Conservation (phyloP, 1,140 invertebrate genomes). For the Schmidtea mediterranea region DNA sequence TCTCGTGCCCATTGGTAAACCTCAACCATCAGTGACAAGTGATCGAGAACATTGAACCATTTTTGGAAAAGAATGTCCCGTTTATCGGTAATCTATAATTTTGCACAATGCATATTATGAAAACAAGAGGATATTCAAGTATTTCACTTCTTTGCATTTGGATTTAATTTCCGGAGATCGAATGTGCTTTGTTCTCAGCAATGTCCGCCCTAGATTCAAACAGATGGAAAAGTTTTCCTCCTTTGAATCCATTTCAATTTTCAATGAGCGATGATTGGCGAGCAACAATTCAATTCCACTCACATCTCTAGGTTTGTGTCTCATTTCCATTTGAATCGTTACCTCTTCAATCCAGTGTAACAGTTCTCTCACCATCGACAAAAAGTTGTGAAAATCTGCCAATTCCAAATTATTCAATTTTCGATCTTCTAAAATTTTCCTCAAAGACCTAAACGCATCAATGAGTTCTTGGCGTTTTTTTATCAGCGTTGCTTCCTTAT, state of each 20-base stretch:
- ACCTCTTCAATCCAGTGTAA: conserved; percentile 93
- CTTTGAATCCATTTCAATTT: conserved; percentile 78
- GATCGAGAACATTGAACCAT: background rate
- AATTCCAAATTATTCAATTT: conserved; percentile 55
- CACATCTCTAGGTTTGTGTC: conserved; percentile 32
- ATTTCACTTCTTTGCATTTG: too few species aligned
- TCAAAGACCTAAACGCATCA: conserved; percentile 61
- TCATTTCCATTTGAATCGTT: conserved; percentile 59
- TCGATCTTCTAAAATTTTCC: conserved; percentile 49
- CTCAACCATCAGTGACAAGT: conserved; percentile 35
- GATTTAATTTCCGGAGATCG: too few species aligned
- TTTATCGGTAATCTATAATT: too few species aligned
- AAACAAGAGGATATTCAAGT: too few species aligned
- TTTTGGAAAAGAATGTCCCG: too few species aligned
- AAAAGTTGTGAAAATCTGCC: conserved; percentile 71
- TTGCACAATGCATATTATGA: too few species aligned
- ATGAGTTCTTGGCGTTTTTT: conserved; percentile 66
- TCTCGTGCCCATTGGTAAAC: conserved; percentile 97
- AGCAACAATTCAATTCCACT: conserved; percentile 77
- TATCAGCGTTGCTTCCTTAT: conserved; percentile 71
- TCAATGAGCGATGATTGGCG: conserved; percentile 84
- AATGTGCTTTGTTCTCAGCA: background rate
- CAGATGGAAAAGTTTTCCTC: conserved; percentile 73
- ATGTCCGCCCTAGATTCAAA: conserved; percentile 42
- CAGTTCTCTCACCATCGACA: conserved; percentile 68